Evolutionary conservation across 2,113 vertebrate species (phyloP), one percentile per base, ranked within the genome.

Genomic region (Thryonomys swinderianus): DNA sequence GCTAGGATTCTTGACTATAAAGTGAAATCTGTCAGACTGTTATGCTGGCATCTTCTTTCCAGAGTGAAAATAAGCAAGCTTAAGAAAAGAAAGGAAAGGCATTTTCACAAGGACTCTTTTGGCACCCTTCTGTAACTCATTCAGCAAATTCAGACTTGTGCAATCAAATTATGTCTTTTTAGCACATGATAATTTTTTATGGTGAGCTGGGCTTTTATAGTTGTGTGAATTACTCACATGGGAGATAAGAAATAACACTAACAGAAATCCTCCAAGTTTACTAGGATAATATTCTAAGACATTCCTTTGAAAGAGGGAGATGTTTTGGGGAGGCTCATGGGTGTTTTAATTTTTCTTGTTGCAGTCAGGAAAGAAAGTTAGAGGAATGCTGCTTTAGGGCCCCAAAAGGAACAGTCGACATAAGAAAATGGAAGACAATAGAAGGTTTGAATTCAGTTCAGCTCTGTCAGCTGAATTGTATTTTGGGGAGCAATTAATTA

Each of bases 401-500:
- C 82, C 32, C 23, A 37, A 83, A 76, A 91, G 66, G 53, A 86
- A 12, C 66, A 71, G 62, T 57, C 2, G 34, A n/a, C 2, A 0
- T 1, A 59, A 91, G 81, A 57, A 51, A 55, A 73, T 23, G 2
- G 42, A 91, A 92, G 93, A 85, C 59, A 74, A 76, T 17, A 30
- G 42, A 37, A 93, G n/a, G 10, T 4, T 84, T 66, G 71, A 93
- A 74, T 76, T 96, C 45, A 59, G 27, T 92, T 95, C 34, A 89
- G 61, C 37, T 80, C 42, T 74, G 55, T 94, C 62, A 90, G 89
- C 61, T 73, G 53, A 84, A 96, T 23, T 91, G 57, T 79, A 73
- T 96, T 85, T 96, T 61, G 73, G 85, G 45, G 55, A 96, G 57
- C 73, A 93, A 92, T 93, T 88, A 91, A 96, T 96, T 95, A 95